phyloP scores from a whole-genome alignment of 1,140 invertebrate species.

The Oscheius sp. region DNA sequence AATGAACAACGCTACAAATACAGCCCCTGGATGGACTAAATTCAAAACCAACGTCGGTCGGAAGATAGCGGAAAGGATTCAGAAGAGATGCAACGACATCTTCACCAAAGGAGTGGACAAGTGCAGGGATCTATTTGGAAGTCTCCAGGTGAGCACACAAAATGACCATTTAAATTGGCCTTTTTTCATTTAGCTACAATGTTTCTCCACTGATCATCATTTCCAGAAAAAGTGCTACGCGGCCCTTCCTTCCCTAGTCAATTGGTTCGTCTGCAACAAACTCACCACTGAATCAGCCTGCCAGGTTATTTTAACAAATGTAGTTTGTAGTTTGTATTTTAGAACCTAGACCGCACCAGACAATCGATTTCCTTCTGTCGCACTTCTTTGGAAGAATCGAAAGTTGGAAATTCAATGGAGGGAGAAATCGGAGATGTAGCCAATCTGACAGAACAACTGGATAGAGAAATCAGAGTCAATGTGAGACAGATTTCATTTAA shows the following conservation, averaged over 20 bases:
- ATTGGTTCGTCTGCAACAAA: neutral
- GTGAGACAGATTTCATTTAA: no score
- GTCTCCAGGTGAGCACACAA: neutral
- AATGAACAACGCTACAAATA: slow-evolving; percentile 7
- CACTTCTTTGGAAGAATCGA: neutral
- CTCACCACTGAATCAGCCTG: neutral
- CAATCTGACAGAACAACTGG: slow-evolving; percentile 8
- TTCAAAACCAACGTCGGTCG: slow-evolving; percentile 19
- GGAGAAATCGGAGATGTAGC: slow-evolving; percentile 8
- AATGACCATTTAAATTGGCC: neutral
- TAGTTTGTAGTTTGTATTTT: neutral
- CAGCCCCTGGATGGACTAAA: slow-evolving; percentile 9
- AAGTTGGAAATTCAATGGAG: neutral
- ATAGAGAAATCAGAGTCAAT: slow-evolving; percentile 7
- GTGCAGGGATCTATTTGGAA: slow-evolving; percentile 3
- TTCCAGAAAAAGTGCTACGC: slow-evolving; percentile 6
- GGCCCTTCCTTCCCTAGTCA: neutral
- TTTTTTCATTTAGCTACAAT: neutral
- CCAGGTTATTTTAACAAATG: neutral
- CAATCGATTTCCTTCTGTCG: neutral
- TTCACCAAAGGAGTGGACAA: slow-evolving; percentile 26
- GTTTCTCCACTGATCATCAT: neutral
- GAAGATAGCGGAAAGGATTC: slow-evolving; percentile 12
- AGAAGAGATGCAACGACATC: slow-evolving; percentile 18
- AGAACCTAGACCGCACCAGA: neutral